Conservation (phyloP, 1,140 invertebrate species). For the Penaeus vannamei region DNA sequence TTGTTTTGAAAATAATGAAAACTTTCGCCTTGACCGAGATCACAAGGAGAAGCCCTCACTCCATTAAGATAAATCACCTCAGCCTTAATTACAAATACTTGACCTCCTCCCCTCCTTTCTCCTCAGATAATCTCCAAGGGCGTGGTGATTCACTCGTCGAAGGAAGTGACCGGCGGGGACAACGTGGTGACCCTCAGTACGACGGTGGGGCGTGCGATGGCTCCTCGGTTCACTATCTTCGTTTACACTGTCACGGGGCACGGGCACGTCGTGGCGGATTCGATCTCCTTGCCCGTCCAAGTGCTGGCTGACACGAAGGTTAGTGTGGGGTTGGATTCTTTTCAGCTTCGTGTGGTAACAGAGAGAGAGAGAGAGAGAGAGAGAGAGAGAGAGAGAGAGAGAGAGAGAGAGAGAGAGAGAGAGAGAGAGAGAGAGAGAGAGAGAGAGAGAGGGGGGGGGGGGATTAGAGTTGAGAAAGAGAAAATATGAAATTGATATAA, state of each 20-base stretch:
- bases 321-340: background rate
- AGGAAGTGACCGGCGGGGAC: constrained; percentile 65
- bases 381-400: background rate
- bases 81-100: background rate
- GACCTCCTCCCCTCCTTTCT: background rate
- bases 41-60: too few species aligned
- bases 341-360: background rate
- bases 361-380: constrained; percentile 3
- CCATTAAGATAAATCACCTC: too few species aligned
- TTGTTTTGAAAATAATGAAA: too few species aligned
- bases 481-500: background rate
- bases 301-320: constrained; percentile 69
- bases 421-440: background rate
- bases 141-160: constrained; percentile 71
- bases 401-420: background rate
- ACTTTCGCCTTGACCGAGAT: too few species aligned
- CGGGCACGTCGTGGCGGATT: constrained; percentile 76
- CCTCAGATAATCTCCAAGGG: constrained; percentile 72
- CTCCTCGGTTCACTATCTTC: constrained; percentile 76
- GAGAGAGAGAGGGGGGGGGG: background rate
- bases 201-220: constrained; percentile 75
- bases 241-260: constrained; percentile 74
- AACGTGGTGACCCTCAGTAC: constrained; percentile 72
- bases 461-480: background rate
- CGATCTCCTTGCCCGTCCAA: constrained; percentile 76